Evolutionary conservation across 2,888 invertebrate species (phyloP).

Genomic region (Phorcus lineatus): DNA sequence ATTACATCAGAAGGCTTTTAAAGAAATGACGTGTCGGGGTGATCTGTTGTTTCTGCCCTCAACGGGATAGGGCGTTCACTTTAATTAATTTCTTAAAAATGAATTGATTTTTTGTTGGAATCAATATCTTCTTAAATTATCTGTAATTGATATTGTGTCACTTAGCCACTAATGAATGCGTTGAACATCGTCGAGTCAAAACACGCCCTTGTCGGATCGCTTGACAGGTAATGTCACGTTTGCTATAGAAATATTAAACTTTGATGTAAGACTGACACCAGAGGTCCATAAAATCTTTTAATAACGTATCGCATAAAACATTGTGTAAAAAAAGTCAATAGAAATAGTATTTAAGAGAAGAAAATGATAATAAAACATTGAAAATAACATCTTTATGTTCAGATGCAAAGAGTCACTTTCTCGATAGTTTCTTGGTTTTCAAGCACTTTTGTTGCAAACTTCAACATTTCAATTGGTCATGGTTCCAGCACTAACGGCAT

Average conservation of each 20-base stretch:
- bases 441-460: too few relatives aligned
- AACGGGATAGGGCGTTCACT: not conserved
- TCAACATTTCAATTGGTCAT: too few relatives aligned
- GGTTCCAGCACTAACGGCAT: too few relatives aligned
- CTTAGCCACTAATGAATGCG: not conserved
- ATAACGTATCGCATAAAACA: not conserved
- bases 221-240: too few relatives aligned
- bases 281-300: too few relatives aligned
- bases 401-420: too few relatives aligned
- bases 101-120: not conserved
- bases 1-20: constrained; percentile 14
- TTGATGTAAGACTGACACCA: too few relatives aligned
- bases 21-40: not conserved
- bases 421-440: too few relatives aligned
- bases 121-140: not conserved
- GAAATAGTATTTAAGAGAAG: not conserved
- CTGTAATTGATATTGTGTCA: constrained; percentile 2
- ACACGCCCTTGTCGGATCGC: too few relatives aligned
- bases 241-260: too few relatives aligned
- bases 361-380: not conserved
- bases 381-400: too few relatives aligned
- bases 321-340: not conserved
- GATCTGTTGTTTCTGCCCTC: not conserved
- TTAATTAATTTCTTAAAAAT: not conserved
- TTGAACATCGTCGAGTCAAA: not conserved